Evolutionary conservation across 2,888 invertebrate genomes (phyloP).

Genomic region (Anthoptus insignis): DNA sequence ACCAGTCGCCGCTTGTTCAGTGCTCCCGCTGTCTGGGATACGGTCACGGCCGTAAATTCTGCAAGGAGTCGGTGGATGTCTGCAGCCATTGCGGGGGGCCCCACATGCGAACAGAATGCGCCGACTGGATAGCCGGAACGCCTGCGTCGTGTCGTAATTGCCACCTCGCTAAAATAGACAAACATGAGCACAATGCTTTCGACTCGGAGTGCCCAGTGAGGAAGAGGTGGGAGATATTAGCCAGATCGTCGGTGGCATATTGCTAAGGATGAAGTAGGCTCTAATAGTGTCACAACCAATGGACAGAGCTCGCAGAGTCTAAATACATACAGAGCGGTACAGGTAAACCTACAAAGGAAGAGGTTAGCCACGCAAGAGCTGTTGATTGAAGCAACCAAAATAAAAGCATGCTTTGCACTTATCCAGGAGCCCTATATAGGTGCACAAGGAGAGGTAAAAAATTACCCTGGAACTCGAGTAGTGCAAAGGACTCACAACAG

Average conservation of each 20-base stretch:
- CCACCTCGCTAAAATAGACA: not conserved
- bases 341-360: not conserved
- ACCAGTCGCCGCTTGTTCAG: conserved; percentile 32
- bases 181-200: conserved; percentile 22
- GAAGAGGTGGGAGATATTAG: conserved; percentile 21
- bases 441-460: not conserved
- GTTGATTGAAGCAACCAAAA: not conserved
- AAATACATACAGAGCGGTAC: too few species aligned
- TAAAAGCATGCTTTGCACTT: not conserved
- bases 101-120: conserved; percentile 25
- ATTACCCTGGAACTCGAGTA: not conserved
- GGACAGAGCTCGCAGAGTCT: too few species aligned
- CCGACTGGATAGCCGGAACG: not conserved
- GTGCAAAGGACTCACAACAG: not conserved
- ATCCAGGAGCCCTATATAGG: not conserved
- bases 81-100: conserved; percentile 37
- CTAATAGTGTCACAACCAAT: not conserved
- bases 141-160: too few species aligned
- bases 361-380: not conserved
- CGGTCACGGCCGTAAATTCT: conserved; percentile 27
- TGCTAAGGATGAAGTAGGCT: too few species aligned
- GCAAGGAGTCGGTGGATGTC: conserved; percentile 11
- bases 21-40: conserved; percentile 30
- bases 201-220: conserved; percentile 19
- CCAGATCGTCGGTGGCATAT: conserved; percentile 20